Evolutionary conservation across 2,888 invertebrate species (phyloP).

Genomic region (Theretra japonica): DNA sequence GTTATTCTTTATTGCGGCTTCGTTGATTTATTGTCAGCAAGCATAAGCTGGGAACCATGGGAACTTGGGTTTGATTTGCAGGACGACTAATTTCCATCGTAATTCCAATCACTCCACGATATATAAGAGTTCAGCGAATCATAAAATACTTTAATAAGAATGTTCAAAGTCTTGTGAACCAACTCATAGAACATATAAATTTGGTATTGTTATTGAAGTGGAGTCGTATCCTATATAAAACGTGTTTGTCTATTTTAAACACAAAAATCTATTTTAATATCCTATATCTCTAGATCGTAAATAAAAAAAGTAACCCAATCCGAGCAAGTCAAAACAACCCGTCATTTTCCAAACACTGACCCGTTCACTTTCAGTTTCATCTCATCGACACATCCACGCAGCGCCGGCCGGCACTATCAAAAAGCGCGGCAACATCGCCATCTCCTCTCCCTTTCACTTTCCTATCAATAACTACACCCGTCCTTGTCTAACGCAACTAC

Average conservation of each 20-base stretch:
- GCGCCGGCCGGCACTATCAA: constrained; percentile 60
- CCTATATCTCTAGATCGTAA: constrained; percentile 22
- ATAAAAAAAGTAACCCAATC: constrained; percentile 10
- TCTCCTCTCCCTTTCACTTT: constrained; percentile 62
- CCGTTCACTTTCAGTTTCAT: constrained; percentile 30
- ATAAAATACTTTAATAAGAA: too few relatives aligned
- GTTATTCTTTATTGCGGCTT: not conserved
- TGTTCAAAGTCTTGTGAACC: too few relatives aligned
- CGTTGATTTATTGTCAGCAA: not conserved
- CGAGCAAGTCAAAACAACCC: constrained; percentile 18
- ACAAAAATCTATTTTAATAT: too few relatives aligned
- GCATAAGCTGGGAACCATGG: not conserved
- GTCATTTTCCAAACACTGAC: constrained; percentile 31
- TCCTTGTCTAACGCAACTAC: constrained; percentile 76
- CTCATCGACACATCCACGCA: constrained; percentile 45
- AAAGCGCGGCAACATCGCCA: constrained; percentile 74
- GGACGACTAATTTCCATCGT: too few relatives aligned
- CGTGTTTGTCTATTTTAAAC: too few relatives aligned
- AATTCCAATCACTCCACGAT: too few relatives aligned
- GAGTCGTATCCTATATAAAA: too few relatives aligned
- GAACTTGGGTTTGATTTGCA: too few relatives aligned
- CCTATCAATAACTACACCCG: constrained; percentile 58
- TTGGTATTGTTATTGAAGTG: too few relatives aligned
- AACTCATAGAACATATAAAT: too few relatives aligned
- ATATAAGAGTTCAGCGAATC: too few relatives aligned